These are phyloP conservation scores for Hycleus cichorii DNA, from an alignment of 1,140 invertebrate genomes.

Conservation along the genomic window DNA sequence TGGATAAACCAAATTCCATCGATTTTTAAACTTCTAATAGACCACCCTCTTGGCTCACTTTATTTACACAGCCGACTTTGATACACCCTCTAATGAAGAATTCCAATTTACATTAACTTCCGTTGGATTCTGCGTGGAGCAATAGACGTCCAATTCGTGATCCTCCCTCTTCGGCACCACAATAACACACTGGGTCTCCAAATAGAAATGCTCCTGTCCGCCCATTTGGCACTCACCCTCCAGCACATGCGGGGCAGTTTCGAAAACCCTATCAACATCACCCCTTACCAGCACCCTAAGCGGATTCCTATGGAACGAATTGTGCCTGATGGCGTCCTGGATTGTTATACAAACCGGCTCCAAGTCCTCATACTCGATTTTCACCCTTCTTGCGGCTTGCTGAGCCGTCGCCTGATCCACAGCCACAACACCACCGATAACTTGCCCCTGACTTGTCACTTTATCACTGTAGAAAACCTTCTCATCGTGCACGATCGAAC, in stretches of 20 bases:
- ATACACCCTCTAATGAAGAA: too few species aligned
- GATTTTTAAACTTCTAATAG: conserved; percentile 32
- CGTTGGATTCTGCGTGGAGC: conserved; percentile 75
- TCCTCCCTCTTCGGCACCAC: conserved; percentile 68
- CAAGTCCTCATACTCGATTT: conserved; percentile 67
- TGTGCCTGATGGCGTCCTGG: conserved; percentile 70
- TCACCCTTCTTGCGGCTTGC: conserved; percentile 64
- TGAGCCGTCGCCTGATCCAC: conserved; percentile 65
- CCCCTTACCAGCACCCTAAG: conserved; percentile 48
- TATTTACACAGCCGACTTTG: too few species aligned
- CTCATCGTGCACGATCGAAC: conserved; percentile 64
- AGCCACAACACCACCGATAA: conserved; percentile 71
- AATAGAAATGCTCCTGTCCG: conserved; percentile 95
- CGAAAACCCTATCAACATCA: conserved; percentile 56
- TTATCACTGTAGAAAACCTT: conserved; percentile 62
- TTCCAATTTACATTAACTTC: conserved; percentile 44
- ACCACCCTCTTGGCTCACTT: conserved; percentile 51
- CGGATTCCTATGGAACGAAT: conserved; percentile 54
- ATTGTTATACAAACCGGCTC: conserved; percentile 73
- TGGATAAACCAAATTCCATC: too few species aligned
- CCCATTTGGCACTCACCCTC: conserved; percentile 74
- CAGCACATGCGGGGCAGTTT: conserved; percentile 53
- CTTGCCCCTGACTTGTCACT: conserved; percentile 69
- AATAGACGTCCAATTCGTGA: conserved; percentile 79
- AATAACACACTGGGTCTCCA: conserved; percentile 76